Evolutionary conservation across 1,140 invertebrate genomes (phyloP).

Genomic region (Temnothorax nylanderi): DNA sequence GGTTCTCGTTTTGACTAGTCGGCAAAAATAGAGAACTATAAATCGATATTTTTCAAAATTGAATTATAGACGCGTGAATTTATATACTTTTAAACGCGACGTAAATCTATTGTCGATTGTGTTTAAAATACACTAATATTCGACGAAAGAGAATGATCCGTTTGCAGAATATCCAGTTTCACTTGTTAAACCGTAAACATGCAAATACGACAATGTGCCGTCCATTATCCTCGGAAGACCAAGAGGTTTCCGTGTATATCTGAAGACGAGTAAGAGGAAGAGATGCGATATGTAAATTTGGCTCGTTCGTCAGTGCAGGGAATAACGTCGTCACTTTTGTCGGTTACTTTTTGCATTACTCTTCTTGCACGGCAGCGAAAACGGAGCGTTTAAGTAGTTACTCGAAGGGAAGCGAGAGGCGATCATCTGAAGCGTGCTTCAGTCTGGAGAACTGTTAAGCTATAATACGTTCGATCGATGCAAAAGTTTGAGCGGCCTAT

Average conservation of each 20-base stretch:
- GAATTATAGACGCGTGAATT: neutral
- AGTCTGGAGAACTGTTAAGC: constrained; percentile 59
- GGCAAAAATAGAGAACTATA: neutral
- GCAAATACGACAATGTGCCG: constrained; percentile 42
- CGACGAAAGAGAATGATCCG: neutral
- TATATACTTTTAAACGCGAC: neutral
- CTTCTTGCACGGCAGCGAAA: constrained; percentile 48
- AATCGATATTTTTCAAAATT: neutral
- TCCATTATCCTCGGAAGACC: constrained; percentile 35
- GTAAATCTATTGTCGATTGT: neutral
- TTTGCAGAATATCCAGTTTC: constrained; percentile 14
- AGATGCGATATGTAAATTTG: constrained; percentile 32
- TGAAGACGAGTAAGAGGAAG: neutral
- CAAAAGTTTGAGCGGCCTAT: constrained; percentile 60
- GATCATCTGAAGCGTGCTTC: constrained; percentile 60
- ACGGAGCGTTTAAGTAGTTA: constrained; percentile 59
- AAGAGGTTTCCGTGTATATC: constrained; percentile 23
- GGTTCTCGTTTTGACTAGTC: constrained; percentile 51
- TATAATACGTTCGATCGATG: constrained; percentile 61
- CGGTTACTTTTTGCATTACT: constrained; percentile 44
- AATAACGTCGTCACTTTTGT: constrained; percentile 57
- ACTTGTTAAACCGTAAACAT: constrained; percentile 22
- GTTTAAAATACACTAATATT: neutral
- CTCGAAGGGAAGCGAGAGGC: constrained; percentile 49
- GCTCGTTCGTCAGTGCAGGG: constrained; percentile 18